Evolutionary conservation across 1,140 invertebrate genomes (phyloP), one percentile per base, ranked within the genome.

Genomic region (Leucophenga varia): DNA sequence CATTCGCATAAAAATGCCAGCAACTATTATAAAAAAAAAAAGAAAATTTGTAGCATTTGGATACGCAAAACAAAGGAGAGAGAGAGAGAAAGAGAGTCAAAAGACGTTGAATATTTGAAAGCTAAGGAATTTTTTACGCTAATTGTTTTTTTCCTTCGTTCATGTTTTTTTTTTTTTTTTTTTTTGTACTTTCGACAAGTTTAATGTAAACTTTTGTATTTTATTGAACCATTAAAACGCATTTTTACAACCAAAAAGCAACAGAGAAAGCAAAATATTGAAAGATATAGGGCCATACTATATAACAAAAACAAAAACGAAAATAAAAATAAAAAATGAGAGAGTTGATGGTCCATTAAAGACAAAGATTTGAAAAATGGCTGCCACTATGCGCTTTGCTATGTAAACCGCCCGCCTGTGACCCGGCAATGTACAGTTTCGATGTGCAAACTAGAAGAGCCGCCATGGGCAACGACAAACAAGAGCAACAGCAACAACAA

Each of bases 211-310:
- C 61, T 69, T 72, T 64, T 65, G 30, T 37, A 64, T 72, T 72
- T 72, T 72, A 72, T 69, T 72, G 69, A 53, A 61, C 61, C 69
- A 72, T 72, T 72, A 72, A 72, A 72, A 69, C 59, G 64, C 64
- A 72, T 69, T 72, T 59, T 72, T 61, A 72, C 59, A 69, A 56
- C 68, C 57, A 38, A 25, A 25, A 5, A 25, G 22, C 5, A 25
- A 10, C 22, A 25, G 50, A 61, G 61, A 60, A 6, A 34, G 31
- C 59, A 61, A 58, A 59, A 65, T 64, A 64, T 64, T 64, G 56
- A 54, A 20, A 7, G 20, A 7, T 21, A n/a, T 14, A 5, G 20
- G 30, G 19, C 14, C 19, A 9, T 17, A 32, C 44, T 8, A 7
- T 17, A 14, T n/a, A 31, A 28, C 19, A 30, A 30, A 17, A 16